These are phyloP conservation scores for Halcyon leucocephala DNA, from an alignment of 2,797 vertebrate genomes.

Conservation along the genomic window DNA sequence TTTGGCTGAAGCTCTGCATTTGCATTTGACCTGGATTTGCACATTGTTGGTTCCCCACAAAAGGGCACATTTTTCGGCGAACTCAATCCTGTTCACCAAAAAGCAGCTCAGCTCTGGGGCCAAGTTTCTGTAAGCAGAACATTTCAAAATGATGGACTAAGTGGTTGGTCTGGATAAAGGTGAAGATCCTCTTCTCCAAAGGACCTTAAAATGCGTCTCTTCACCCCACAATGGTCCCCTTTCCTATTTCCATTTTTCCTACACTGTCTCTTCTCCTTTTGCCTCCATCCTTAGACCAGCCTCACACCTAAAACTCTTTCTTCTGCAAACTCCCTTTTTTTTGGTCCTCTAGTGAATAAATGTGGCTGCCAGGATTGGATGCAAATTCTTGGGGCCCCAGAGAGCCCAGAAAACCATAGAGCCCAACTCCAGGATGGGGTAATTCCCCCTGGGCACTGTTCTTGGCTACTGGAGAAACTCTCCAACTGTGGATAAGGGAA, in stretches of 20 bases:
- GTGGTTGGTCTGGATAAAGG: constrained; percentile 20
- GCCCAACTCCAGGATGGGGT: neutral
- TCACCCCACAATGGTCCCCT: neutral
- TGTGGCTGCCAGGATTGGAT: neutral
- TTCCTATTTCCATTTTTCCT: neutral
- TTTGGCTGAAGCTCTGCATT: constrained; percentile 58
- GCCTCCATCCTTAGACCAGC: neutral
- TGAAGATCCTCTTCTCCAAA: constrained; percentile 7
- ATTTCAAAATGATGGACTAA: neutral
- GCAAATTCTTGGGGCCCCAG: neutral
- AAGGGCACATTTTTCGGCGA: constrained; percentile 60
- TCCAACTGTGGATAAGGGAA: neutral
- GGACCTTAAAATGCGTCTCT: neutral
- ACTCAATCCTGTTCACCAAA: neutral
- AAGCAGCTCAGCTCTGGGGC: neutral
- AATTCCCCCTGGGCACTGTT: neutral
- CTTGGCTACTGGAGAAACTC: neutral
- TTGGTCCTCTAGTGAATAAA: neutral
- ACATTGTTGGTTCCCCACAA: constrained; percentile 64
- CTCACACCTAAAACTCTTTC: neutral
- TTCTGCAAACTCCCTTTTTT: neutral
- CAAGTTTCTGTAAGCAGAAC: constrained; percentile 38
- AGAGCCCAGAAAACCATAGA: neutral
- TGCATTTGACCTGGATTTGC: constrained; percentile 72
- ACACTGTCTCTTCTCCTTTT: neutral